phyloP scores from a whole-genome alignment of 2,113 vertebrate species.

The Triplophysa dalaica region DNA sequence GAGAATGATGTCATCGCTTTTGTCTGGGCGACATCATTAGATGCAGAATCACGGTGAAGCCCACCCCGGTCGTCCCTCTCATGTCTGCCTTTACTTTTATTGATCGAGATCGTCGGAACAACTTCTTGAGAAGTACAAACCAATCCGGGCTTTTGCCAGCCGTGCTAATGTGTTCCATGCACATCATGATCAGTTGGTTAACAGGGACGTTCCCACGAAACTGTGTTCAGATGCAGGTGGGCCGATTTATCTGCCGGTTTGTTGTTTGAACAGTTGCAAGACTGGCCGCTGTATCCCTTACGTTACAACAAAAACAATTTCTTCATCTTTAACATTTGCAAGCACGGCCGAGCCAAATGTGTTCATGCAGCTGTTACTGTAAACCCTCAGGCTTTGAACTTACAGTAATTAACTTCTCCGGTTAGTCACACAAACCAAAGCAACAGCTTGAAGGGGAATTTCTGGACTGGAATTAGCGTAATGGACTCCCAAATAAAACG shows the following conservation, averaged over 20 bases:
- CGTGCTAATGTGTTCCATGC: slow-evolving; percentile 54
- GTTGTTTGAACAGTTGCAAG: slow-evolving; percentile 4
- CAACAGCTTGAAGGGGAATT: slow-evolving; percentile 6
- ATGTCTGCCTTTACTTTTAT: slow-evolving; percentile 43
- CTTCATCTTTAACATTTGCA: neutral
- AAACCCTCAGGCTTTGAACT: slow-evolving; percentile 22
- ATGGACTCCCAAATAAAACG: neutral
- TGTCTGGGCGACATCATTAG: slow-evolving; percentile 38
- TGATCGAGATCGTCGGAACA: slow-evolving; percentile 45
- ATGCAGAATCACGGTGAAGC: slow-evolving; percentile 24
- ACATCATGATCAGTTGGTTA: slow-evolving; percentile 30
- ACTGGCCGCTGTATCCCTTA: neutral
- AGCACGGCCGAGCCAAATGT: too few relatives aligned
- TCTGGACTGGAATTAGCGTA: neutral
- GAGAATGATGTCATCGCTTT: slow-evolving; percentile 23
- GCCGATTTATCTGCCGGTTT: neutral
- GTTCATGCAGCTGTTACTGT: neutral
- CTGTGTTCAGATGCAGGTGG: slow-evolving; percentile 24
- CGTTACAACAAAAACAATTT: neutral
- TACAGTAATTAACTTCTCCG: slow-evolving; percentile 5
- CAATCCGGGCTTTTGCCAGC: slow-evolving; percentile 43
- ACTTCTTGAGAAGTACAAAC: slow-evolving; percentile 46
- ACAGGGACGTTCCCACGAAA: slow-evolving; percentile 14
- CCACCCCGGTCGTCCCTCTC: slow-evolving; percentile 43
- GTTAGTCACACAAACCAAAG: neutral